Base-by-base conservation (phyloP, 1,140 invertebrate genomes). In the Musca vetustissima region DNA sequence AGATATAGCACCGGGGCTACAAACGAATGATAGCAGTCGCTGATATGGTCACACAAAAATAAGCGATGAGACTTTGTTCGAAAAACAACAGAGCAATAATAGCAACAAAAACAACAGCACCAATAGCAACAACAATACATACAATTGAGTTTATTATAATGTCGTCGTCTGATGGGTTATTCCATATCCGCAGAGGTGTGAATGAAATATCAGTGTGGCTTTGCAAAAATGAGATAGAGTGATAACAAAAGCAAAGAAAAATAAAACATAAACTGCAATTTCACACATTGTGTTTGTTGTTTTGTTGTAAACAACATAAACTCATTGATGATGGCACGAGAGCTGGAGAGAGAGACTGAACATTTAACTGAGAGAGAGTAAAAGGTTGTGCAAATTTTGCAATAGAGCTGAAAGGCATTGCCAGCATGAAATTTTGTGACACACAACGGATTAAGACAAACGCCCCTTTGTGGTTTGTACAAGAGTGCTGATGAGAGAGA, bases 31-130 rank as follows among this genome's bases (percentile, higher is more conserved):
- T 19, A 19, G 6, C 1, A 52, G 49, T 2, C n/a, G 19, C 8
- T 52, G 21, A 52, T 52, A 52, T 17, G 49, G n/a, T n/a, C n/a
- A n/a, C n/a, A n/a, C n/a, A 52, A 22, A 55, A 55, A 55, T 55
- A 55, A 8, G 52, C 52, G 22, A 43, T 43, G 36, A 43, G 36
- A 43, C 36, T 43, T 43, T 11, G 6, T 4, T 4, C 28, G 28
- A 28, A 8, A 28, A 28, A 28, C 28, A 28, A 28, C 28, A 28
- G n/a, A n/a, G 8, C 28, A 28, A 28, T 28, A 8, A 32, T 9
- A 43, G 13, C 36, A 43, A 43, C 36, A 43, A 43, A 43, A 9
- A 43, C 36, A 13, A 43, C 36, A 43, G 9, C 36, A 9, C 8
- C 53, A 57, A 24, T n/a, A n/a, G n/a, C n/a, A n/a, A n/a, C n/a